A percentile compares a stretch with the other conserved stretches of the same genome.
phyloP scores from a whole-genome alignment of 2,888 invertebrate genomes.

The Cerastis rubricosa region DNA sequence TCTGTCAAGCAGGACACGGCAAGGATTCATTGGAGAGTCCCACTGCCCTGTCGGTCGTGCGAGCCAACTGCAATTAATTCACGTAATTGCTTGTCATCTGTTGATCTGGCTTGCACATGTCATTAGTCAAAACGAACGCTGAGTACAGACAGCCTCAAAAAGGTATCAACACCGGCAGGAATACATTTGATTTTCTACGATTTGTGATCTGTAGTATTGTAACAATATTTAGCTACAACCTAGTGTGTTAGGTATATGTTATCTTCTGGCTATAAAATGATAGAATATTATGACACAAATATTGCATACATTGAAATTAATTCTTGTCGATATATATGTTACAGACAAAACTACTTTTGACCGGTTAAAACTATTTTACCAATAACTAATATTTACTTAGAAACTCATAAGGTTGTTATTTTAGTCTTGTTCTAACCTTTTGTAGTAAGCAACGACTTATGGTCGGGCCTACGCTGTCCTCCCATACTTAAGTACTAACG shows the following conservation, averaged over 20 bases:
- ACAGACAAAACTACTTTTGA: no score
- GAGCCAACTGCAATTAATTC: conserved; percentile 80
- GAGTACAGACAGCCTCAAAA: conserved; percentile 13
- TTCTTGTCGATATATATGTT: neutral
- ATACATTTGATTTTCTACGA: neutral
- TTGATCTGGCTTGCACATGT: conserved; percentile 82
- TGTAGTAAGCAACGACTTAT: no score
- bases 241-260: neutral
- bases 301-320: neutral
- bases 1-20: conserved; percentile 57
- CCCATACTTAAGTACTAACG: no score
- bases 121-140: conserved; percentile 84
- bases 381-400: no score
- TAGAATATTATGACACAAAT: neutral
- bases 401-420: no score
- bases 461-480: no score
- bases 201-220: neutral
- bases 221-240: neutral
- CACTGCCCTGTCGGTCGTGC: conserved; percentile 58
- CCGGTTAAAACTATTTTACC: no score
- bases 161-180: neutral
- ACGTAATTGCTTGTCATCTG: conserved; percentile 88
- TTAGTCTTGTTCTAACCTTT: no score
- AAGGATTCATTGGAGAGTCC: conserved; percentile 68
- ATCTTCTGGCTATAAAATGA: neutral